Percentiles rank a stretch among this genome's conserved stretches.
Conservation (phyloP, 2,113 vertebrate genomes). For the Nerophis lumbriciformis region DNA sequence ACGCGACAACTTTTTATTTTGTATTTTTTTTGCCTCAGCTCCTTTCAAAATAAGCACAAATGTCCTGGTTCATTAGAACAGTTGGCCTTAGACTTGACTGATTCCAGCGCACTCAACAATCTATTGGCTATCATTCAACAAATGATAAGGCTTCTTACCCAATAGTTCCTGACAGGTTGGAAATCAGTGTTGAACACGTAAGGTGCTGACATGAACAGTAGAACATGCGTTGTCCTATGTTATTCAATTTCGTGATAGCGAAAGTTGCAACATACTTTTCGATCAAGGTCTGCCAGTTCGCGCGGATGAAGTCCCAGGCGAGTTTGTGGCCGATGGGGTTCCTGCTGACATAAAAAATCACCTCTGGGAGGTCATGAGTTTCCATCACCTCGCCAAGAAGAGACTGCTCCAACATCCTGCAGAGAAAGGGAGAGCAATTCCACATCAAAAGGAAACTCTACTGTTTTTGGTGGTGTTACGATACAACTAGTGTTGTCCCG, state of each 20-base stretch:
- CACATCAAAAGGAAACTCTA: background rate
- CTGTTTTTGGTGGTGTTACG: background rate
- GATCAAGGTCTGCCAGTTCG: constrained; percentile 79
- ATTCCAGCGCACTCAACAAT: background rate
- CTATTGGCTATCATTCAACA: constrained; percentile 1
- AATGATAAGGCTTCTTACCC: background rate
- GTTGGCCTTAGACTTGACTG: background rate
- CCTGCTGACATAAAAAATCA: constrained; percentile 69
- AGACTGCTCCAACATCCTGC: constrained; percentile 83
- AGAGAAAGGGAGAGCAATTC: background rate
- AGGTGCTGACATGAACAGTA: background rate
- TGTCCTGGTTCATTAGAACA: background rate
- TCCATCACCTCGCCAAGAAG: constrained; percentile 80
- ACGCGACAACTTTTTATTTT: background rate
- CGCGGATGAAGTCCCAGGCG: constrained; percentile 80
- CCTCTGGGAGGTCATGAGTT: constrained; percentile 80
- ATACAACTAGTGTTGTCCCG: too few species aligned
- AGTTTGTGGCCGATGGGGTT: constrained; percentile 77
- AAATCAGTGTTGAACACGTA: background rate
- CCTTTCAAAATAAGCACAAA: background rate
- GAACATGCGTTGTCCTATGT: background rate
- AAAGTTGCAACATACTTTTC: constrained; percentile 77
- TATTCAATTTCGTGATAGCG: background rate
- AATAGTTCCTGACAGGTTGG: background rate
- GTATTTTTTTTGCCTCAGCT: background rate